Conservation (phyloP, 2,888 invertebrate genomes). For the Brachylomia viminalis region DNA sequence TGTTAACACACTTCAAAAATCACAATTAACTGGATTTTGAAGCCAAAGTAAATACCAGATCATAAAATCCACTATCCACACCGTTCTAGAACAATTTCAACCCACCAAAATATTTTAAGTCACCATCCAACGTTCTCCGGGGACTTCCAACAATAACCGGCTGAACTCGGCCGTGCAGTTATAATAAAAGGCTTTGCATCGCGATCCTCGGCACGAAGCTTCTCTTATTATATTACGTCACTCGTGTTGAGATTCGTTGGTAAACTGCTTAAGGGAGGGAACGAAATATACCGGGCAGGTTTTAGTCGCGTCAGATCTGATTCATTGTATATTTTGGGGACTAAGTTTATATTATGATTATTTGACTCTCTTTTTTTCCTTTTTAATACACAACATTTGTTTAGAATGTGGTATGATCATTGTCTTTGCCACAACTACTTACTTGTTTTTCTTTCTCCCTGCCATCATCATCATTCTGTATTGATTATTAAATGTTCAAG, state of each 20-base stretch:
- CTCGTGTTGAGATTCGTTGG: slow-evolving; percentile 22
- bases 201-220: slow-evolving; percentile 47
- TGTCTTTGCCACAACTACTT: neutral
- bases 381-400: neutral
- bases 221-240: slow-evolving; percentile 65
- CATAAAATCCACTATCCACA: slow-evolving; percentile 2
- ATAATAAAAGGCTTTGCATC: slow-evolving; percentile 68
- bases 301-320: neutral
- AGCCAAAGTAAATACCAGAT: neutral
- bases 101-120: slow-evolving; percentile 45
- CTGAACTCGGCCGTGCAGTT: slow-evolving; percentile 58
- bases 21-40: too few species aligned
- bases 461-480: neutral
- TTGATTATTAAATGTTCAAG: neutral
- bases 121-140: slow-evolving; percentile 12
- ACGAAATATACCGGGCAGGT: neutral
- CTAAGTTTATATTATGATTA: neutral
- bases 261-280: slow-evolving; percentile 13
- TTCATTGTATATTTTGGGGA: neutral
- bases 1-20: neutral
- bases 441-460: too few species aligned
- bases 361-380: neutral
- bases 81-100: slow-evolving; percentile 17
- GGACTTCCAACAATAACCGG: slow-evolving; percentile 60
- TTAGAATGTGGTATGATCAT: neutral